Base-by-base conservation (phyloP, 2,113 vertebrate species). In the Furnarius figulus region DNA sequence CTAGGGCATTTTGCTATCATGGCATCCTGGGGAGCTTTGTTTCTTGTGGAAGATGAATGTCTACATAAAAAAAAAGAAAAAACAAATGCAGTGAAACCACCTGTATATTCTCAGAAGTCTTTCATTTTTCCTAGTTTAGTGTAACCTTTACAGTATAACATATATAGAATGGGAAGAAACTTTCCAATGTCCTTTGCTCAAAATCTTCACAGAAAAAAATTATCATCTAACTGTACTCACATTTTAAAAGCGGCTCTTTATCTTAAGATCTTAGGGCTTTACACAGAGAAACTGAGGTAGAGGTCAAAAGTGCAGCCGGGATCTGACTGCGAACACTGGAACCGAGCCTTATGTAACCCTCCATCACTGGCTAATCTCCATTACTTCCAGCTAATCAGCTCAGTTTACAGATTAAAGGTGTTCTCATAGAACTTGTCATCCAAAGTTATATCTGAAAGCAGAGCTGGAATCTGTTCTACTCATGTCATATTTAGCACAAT, bases 1-100 rank as follows among this genome's bases (percentile, higher is more conserved):
- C 97, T 96, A 59, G 83, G 80, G 78, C 93, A 89, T 95, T 96
- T 93, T 95, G 83, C 85, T 97, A 47, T 97, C 90, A n/a, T 85
- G 82, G 25, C 10, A 23, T 89, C n/a, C 35, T 18, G 53, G 91
- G 87, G 75, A 89, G 62, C 82, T 77, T 83, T 91, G 31, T 95
- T 98, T 96, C 80, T 63, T 66, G 39, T 91, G 56, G 24, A 91
- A 94, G 68, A 87, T 85, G 71, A 89, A 96, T 56, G 70, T 76
- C 91, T 95, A n/a, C 28, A 47, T 79, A 85, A 85, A 89, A 53
- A 89, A 53, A 84, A 49, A 14, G 6, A 23, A 15, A 79, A 93
- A 93, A 79, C 1, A 23, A 96, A 95, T 89, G 71, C 90, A 85
- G 37, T 87, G 68, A 90, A 96, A 92, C 68, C 65, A 82, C 82